Evolutionary conservation across 2,113 vertebrate genomes (phyloP), one percentile per base, ranked within the genome.

Genomic region (Eudorcas thomsonii): DNA sequence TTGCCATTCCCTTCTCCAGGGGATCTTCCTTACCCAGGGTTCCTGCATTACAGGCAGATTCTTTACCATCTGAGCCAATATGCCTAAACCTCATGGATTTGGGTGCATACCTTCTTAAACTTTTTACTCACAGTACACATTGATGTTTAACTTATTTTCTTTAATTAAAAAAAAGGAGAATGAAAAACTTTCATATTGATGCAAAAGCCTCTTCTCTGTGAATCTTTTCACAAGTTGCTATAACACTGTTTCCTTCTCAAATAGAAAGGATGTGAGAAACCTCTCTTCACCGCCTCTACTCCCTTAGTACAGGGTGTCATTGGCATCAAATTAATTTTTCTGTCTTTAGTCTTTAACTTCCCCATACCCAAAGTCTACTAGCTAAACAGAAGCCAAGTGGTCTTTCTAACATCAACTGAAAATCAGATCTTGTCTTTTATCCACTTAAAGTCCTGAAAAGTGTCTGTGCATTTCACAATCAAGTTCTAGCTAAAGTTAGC

Each of bases 401-500:
- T 81, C 50, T 90, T 94, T 95, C 88, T 59, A 85, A 96, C 91
- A 55, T 92, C 54, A 89, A 62, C 62, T 25, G 36, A 28, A 96
- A 91, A 39, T 43, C 5, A 54, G 13, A 33, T 60, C 74, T 88
- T 90, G 23, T 81, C 62, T 43, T 97, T 92, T 36, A 50, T 5
- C 39, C 25, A 57, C 45, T 81, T 62, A 23, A 87, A 83, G 50
- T 95, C 54, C 78, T 60, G 5, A 39, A 82, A 59, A 84, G 50
- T 8, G 12, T 71, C 64, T 13, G 60, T 21, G 50, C 7, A 74
- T 39, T 92, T 74, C 45, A 95, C 12, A 92, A 57, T 64, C 81
- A 52, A 89, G 45, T 3, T 94, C 85, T 30, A 83, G 7, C 1
- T 45, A 59, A 91, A 91, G 50, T 30, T 81, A 93, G 7, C 23